A percentile compares a stretch with the other conserved stretches of the same genome.
Conservation (phyloP, 2,888 invertebrate species). For the Tinea semifulvella region DNA sequence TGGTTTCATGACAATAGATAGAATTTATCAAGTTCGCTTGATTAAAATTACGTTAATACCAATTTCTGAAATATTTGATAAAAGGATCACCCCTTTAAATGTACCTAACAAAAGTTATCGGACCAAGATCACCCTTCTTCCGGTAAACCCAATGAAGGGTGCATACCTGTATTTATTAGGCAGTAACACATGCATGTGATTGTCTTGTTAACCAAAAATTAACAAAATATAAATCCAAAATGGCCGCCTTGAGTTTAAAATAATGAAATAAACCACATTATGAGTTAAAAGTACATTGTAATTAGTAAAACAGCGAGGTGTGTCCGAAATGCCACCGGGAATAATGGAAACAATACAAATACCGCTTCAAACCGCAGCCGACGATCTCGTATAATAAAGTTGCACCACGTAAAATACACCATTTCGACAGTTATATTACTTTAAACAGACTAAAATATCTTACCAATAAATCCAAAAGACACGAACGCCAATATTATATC, state of each 20-base stretch:
- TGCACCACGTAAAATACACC: background rate
- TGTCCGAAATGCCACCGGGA: background rate
- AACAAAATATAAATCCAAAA: too few species aligned
- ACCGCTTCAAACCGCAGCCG: background rate
- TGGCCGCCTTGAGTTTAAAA: background rate
- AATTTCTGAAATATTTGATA: too few species aligned
- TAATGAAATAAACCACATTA: too few species aligned
- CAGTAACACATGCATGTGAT: background rate
- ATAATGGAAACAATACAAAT: background rate
- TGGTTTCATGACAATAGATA: too few species aligned
- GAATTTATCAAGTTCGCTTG: too few species aligned
- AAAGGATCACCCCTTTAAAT: too few species aligned
- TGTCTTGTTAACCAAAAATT: background rate
- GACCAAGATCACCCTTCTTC: conserved; percentile 6
- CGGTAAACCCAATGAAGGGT: conserved; percentile 7
- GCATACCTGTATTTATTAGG: conserved; percentile 3
- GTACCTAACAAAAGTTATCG: too few species aligned
- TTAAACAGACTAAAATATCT: background rate
- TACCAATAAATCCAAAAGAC: background rate
- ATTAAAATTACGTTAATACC: too few species aligned
- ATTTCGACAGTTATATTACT: background rate
- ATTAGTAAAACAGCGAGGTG: background rate
- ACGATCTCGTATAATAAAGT: too few species aligned
- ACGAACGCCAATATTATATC: background rate
- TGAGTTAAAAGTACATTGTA: background rate